A percentile compares a stretch with the other conserved stretches of the same genome.
Evolutionary conservation across 2,797 vertebrate genomes (phyloP).

Genomic region (Chelon labrosus): DNA sequence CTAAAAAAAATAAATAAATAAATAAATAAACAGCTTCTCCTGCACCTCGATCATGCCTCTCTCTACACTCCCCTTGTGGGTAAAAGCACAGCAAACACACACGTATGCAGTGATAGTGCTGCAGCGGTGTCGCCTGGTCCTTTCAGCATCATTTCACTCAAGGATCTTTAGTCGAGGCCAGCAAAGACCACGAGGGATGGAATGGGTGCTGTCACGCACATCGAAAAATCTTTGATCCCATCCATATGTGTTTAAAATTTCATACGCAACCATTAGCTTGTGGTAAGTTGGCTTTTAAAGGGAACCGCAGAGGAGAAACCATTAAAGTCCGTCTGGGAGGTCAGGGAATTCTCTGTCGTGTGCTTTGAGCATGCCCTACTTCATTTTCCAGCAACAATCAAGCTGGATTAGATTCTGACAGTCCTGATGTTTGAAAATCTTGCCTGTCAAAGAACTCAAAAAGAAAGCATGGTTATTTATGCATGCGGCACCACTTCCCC

Average conservation of each 20-base stretch:
- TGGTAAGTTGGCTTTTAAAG: slow-evolving; percentile 76
- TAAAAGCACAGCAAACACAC: slow-evolving; percentile 15
- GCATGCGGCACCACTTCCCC: background rate
- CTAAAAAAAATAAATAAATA: slow-evolving; percentile 34
- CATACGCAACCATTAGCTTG: slow-evolving; percentile 83
- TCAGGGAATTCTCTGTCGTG: slow-evolving; percentile 47
- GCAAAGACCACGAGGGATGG: slow-evolving; percentile 65
- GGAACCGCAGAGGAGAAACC: slow-evolving; percentile 55
- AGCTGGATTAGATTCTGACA: slow-evolving; percentile 48
- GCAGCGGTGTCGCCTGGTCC: slow-evolving; percentile 65
- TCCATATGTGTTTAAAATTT: slow-evolving; percentile 85
- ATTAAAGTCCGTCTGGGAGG: slow-evolving; percentile 55
- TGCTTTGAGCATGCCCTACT: slow-evolving; percentile 57
- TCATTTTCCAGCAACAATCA: slow-evolving; percentile 62
- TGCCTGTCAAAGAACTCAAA: slow-evolving; percentile 23
- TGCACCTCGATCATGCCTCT: slow-evolving; percentile 61
- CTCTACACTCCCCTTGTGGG: slow-evolving; percentile 27
- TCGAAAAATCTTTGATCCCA: slow-evolving; percentile 78
- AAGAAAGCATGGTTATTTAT: slow-evolving; percentile 18
- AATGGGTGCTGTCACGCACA: slow-evolving; percentile 74
- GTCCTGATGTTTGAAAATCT: slow-evolving; percentile 28
- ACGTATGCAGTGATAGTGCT: slow-evolving; percentile 37
- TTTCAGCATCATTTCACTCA: slow-evolving; percentile 75
- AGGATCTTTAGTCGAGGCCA: slow-evolving; percentile 68
- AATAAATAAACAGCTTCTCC: slow-evolving; percentile 40